Evolutionary conservation across 2,113 vertebrate genomes (phyloP).

Genomic region (Triplophysa siluroides): DNA sequence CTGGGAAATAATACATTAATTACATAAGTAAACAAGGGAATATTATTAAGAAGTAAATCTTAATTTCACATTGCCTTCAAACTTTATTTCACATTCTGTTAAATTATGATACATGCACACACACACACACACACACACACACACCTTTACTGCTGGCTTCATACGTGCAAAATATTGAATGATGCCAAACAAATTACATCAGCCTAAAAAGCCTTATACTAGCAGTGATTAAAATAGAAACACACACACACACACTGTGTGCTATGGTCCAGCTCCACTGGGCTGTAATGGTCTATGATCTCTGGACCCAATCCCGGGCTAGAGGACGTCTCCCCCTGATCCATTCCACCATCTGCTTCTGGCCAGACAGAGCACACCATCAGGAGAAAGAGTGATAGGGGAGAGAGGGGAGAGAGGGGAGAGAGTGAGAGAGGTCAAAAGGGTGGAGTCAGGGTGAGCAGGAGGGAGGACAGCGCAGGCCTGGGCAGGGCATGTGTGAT

Average conservation of each 20-base stretch:
- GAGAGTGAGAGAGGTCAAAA: slow-evolving; percentile 16
- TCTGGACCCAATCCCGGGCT: slow-evolving; percentile 76
- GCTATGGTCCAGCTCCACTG: slow-evolving; percentile 67
- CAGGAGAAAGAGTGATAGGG: slow-evolving; percentile 49
- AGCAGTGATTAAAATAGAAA: slow-evolving; percentile 52
- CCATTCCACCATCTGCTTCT: slow-evolving; percentile 76
- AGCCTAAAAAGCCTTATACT: slow-evolving; percentile 40
- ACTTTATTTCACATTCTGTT: background rate
- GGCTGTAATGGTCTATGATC: slow-evolving; percentile 65
- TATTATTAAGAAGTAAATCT: background rate
- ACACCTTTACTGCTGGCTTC: slow-evolving; percentile 14
- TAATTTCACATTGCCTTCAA: background rate
- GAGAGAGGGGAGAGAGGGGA: background rate
- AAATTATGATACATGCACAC: background rate
- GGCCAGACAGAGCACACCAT: slow-evolving; percentile 74
- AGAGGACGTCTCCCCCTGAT: slow-evolving; percentile 78
- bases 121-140: slow-evolving; percentile 8
- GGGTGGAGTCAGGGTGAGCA: background rate
- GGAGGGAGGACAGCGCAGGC: slow-evolving; percentile 29
- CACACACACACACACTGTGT: slow-evolving; percentile 25
- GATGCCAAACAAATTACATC: slow-evolving; percentile 47
- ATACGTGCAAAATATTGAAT: slow-evolving; percentile 31
- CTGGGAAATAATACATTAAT: background rate
- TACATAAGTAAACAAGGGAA: background rate
- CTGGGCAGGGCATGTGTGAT: slow-evolving; percentile 60